Conservation (phyloP, 1,140 invertebrate species). For the Dinoponera quadriceps region DNA sequence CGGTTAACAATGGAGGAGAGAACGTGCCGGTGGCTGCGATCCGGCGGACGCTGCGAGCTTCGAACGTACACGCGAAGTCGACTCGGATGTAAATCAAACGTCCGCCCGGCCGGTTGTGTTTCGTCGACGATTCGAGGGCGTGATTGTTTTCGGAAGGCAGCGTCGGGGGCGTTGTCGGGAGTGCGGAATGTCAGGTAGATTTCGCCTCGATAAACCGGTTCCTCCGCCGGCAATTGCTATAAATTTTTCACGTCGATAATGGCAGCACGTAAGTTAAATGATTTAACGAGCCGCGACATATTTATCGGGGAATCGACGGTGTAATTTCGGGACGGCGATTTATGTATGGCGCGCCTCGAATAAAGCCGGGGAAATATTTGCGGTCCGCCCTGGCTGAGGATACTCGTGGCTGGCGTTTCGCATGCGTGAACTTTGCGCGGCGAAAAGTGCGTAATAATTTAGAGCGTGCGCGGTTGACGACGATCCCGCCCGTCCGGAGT, state of each 20-base stretch:
- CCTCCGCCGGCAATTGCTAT: neutral
- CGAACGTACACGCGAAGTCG: slow-evolving; percentile 12
- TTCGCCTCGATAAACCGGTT: slow-evolving; percentile 39
- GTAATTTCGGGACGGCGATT: slow-evolving; percentile 28
- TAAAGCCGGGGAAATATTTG: slow-evolving; percentile 42
- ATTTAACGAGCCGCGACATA: slow-evolving; percentile 39
- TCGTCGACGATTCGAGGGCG: neutral
- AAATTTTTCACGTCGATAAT: slow-evolving; percentile 52
- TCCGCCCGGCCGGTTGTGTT: slow-evolving; percentile 51
- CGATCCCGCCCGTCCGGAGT: neutral
- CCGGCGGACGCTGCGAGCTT: slow-evolving; percentile 33
- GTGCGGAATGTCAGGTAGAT: slow-evolving; percentile 37
- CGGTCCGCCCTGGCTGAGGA: neutral
- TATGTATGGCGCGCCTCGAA: slow-evolving; percentile 38
- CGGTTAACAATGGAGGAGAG: slow-evolving; percentile 29
- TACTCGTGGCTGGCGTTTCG: slow-evolving; percentile 4
- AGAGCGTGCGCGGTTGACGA: neutral
- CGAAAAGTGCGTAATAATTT: neutral
- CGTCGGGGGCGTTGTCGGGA: neutral
- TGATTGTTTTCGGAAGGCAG: slow-evolving; percentile 25
- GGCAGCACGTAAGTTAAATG: slow-evolving; percentile 45
- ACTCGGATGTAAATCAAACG: slow-evolving; percentile 37
- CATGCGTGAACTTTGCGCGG: neutral
- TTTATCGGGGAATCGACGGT: slow-evolving; percentile 51
- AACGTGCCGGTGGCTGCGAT: slow-evolving; percentile 27